Evolutionary conservation across 92 coral and sea anemone genomes (phyloP), one percentile per base, ranked within the genome.

Genomic region (Palythoa grandiflora): DNA sequence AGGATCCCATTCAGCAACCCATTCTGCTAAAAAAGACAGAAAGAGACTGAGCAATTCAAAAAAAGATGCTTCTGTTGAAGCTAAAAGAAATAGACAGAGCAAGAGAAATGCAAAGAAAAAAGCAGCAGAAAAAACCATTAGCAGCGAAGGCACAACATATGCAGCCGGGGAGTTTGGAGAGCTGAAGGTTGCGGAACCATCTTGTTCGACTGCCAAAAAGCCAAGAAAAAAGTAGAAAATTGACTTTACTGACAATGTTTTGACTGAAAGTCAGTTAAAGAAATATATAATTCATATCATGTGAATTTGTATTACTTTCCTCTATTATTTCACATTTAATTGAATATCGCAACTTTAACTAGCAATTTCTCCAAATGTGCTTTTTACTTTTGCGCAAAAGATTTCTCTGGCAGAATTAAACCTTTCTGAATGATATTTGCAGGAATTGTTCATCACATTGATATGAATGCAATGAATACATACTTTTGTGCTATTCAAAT

Each of bases 401-500:
- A 68, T 68, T 68, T 68, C 73, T 68, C 73, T 68, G 6, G 73
- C 38, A 68, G 38, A 19, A 68, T 68, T 68, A 19, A 68, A 17
- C 73, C 73, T 68, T 68, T 68, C 73, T 68, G 73, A 19, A 68
- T 68, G 70, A 63, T 5, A 68, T 19, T 68, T 68, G 36, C 37
- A 20, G 73, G 38, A 68, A 68, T 68, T 20, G 38, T 19, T 68
- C 38, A 35, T 68, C 73, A 19, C 73, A 68, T n/a, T 68, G 73
- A 17, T 68, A 68, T 35, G 38, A 68, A 68, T 68, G 73, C 73
- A 68, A 68, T 68, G 73, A 68, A 35, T 68, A 68, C 38, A 68
- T 38, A 68, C 73, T 68, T 17, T 68, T 68, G 36, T 68, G 38
- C 38, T 68, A 35, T 37, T 68, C 73, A 17, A 35, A 19, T 68